These are phyloP conservation scores for Lepus townsendii DNA, from an alignment of 2,797 vertebrate genomes.

Conservation along the genomic window DNA sequence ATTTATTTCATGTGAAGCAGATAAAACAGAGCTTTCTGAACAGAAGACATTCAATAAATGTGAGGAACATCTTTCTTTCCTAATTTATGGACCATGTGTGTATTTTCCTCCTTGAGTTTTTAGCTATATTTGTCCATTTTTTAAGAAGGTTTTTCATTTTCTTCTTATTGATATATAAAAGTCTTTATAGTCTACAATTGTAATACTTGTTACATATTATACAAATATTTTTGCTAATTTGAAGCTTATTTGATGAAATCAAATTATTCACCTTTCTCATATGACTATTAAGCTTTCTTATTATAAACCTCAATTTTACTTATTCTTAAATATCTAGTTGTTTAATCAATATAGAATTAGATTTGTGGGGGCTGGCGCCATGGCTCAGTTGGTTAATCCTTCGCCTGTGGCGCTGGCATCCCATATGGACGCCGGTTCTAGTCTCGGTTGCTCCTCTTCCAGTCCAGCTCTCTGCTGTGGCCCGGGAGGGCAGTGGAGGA, in stretches of 20 bases:
- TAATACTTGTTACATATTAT: not conserved
- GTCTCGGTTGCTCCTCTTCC: too few species aligned
- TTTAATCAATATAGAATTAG: conserved; percentile 8
- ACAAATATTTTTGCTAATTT: not conserved
- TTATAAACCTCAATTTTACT: not conserved
- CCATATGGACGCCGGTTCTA: too few species aligned
- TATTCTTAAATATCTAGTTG: not conserved
- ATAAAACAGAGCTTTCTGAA: not conserved
- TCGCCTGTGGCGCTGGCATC: too few species aligned
- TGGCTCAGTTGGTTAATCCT: too few species aligned
- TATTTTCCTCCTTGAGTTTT: conserved; percentile 15
- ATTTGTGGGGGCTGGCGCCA: too few species aligned
- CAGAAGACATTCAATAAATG: not conserved
- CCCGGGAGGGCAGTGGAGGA: too few species aligned
- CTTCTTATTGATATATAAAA: not conserved
- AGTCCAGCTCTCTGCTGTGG: too few species aligned
- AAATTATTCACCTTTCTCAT: not conserved
- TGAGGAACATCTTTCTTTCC: not conserved
- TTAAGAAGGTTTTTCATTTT: not conserved
- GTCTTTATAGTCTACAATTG: not conserved
- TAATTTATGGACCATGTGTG: not conserved
- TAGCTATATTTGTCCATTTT: not conserved
- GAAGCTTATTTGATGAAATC: not conserved
- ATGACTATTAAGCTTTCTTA: not conserved
- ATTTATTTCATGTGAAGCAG: not conserved